Conservation (phyloP, 2,113 vertebrate genomes). For the Pimephales promelas region DNA sequence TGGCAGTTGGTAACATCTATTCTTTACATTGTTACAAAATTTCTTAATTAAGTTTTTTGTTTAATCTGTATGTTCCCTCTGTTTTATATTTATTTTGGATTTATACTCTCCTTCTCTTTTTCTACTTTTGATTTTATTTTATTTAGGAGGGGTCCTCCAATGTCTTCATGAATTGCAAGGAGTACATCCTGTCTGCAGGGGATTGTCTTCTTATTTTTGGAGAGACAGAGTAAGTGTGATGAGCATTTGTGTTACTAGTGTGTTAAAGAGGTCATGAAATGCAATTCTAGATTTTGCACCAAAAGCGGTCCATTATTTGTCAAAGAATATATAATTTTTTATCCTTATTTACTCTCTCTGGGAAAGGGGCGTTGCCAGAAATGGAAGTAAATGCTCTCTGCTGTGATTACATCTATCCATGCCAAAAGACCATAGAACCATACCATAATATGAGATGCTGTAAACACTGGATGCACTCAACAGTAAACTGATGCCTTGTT, state of each 20-base stretch:
- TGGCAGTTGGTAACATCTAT: conserved; percentile 86
- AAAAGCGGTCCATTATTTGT: too few relatives aligned
- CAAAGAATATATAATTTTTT: too few relatives aligned
- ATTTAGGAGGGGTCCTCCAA: conserved; percentile 84
- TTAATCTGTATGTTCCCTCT: background rate
- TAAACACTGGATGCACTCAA: too few relatives aligned
- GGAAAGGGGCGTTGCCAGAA: too few relatives aligned
- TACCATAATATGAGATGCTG: too few relatives aligned
- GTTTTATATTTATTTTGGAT: background rate
- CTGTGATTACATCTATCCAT: too few relatives aligned
- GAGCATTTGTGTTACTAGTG: background rate
- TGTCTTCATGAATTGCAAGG: conserved; percentile 70
- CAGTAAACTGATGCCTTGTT: too few relatives aligned
- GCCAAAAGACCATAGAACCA: too few relatives aligned
- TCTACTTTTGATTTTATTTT: conserved; percentile 19
- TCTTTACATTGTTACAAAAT: too few relatives aligned
- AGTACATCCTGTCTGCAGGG: conserved; percentile 72
- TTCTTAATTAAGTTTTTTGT: background rate
- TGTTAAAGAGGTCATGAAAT: background rate
- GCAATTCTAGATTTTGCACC: too few relatives aligned
- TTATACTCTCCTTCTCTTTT: background rate
- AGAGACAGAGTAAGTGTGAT: conserved; percentile 78
- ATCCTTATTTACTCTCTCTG: too few relatives aligned
- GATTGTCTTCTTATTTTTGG: conserved; percentile 86
- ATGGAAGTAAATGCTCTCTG: too few relatives aligned